These are phyloP conservation scores for Zygaena filipendulae DNA, from an alignment of 2,888 invertebrate species.

Conservation along the genomic window DNA sequence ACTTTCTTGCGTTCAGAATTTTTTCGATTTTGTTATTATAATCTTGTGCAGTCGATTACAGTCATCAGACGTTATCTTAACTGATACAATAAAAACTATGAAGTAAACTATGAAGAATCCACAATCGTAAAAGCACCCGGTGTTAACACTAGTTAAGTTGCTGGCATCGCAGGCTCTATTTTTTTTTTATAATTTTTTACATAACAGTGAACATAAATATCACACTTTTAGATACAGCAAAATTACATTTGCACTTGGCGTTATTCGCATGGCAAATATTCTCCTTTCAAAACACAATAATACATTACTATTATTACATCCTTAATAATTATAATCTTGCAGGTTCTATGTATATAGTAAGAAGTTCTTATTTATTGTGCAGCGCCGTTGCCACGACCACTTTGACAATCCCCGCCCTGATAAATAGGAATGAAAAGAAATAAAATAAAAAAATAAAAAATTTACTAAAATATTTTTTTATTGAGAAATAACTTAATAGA, in stretches of 20 bases:
- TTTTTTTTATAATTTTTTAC: slow-evolving; percentile 23
- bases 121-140: slow-evolving; percentile 69
- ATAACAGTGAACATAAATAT: slow-evolving; percentile 62
- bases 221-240: slow-evolving; percentile 64
- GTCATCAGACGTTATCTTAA: slow-evolving; percentile 25
- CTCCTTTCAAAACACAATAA: no score
- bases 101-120: slow-evolving; percentile 57
- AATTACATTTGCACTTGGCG: slow-evolving; percentile 53
- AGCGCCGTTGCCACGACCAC: slow-evolving; percentile 60
- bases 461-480: slow-evolving; percentile 42
- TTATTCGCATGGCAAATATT: slow-evolving; percentile 38
- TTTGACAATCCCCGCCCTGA: slow-evolving; percentile 59
- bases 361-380: slow-evolving; percentile 41
- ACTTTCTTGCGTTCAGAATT: slow-evolving; percentile 5
- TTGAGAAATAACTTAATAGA: slow-evolving; percentile 40
- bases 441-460: slow-evolving; percentile 32
- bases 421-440: slow-evolving; percentile 28
- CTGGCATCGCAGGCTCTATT: slow-evolving; percentile 58
- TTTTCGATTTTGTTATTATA: no score
- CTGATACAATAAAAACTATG: slow-evolving; percentile 51
- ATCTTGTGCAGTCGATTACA: slow-evolving; percentile 35
- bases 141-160: slow-evolving; percentile 63
- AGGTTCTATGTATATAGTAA: no score
- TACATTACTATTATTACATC: no score
- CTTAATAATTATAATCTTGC: no score